Base-by-base conservation (phyloP, 2,113 vertebrate species). In the Spea bombifrons region DNA sequence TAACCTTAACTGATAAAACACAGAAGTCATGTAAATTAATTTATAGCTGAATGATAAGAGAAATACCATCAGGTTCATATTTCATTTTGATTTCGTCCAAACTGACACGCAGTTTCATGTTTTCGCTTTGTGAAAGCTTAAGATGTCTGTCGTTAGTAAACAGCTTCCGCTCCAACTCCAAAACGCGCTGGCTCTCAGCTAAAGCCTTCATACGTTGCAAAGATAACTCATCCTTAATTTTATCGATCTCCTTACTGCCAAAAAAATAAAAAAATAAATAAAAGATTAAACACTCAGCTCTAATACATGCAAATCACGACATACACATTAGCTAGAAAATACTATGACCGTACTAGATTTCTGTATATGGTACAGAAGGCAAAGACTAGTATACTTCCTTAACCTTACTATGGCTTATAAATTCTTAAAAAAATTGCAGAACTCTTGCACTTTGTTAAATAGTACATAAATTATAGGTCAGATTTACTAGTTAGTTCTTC, bases 121-220 rank as follows among this genome's bases (percentile, higher is more conserved):
- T 96, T 81, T 96, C 95, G 81, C 94, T 94, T 83, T 96, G 94
- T 76, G 86, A 94, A 85, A 93, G 86, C 71, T 96, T 96, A 71
- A 96, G 90, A 66, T 89, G 85, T 48, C 93, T 93, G 77, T 97
- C 96, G 16, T 87, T 91, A 1, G 87, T 83, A 85, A 94, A 98
- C 46, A 99, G 93, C 71, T 98, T 99, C 85, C 96, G 91, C 84
- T 98, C 97, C 85, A 98, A 86, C 78, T 96, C 94, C 81, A 99
- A 86, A 64, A 94, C 93, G 78, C 94, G 90, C n/a, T 99, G 96
- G 84, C 96, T 98, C 86, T 99, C 97, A 55, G 94, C 93, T 57
- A 99, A 85, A 74, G 95, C 92, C 84, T 97, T 98, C 95, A 97
- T 97, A 82, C 96, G 91, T 83, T 98, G 94, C 75, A 96, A 86